Evolutionary conservation across 1,140 invertebrate species (phyloP), one percentile per base, ranked within the genome.

Genomic region (Zaprionus nigranus): DNA sequence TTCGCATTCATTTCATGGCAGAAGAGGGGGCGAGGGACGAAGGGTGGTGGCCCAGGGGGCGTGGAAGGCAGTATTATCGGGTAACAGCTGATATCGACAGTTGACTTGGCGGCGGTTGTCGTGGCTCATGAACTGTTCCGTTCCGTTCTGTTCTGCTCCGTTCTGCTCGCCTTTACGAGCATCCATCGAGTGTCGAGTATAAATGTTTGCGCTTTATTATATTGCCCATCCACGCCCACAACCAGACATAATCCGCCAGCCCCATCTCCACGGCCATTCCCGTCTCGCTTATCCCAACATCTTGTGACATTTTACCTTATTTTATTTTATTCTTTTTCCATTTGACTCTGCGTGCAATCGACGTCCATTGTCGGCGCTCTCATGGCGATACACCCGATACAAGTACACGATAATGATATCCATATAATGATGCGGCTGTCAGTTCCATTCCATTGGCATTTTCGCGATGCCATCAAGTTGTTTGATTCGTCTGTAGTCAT

Each of bases 191-290:
- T 88, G 84, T 84, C 84, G 81, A 90, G 76, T 90, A 90, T 90
- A 90, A 90, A 90, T 90, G 86, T 90, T 90, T 91, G 86, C 86
- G 74, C 82, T 91, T 90, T 90, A 90, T 90, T 90, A 90, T 90
- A 88, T 88, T 88, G 81, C 84, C 75, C 81, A 75, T 57, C 77
- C 67, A 81, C 79, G 82, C 68, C 79, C 69, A 34, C 75, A 69
- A 28, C 62, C 36, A 59, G 43, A 74, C 40, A 62, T 56, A 65
- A 24, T 49, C 5, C n/a, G 46, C 9, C 34, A 13, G 26, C 43
- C 28, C 15, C 63, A 59, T 30, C 46, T 22, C 70, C 59, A 9
- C 12, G 20, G 43, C 6, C 12, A 58, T 2, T 24, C 54, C 40
- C 56, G 6, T 17, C 24, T 46, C 40, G 17, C 13, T 13, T 26